Conservation (phyloP, 2,888 invertebrate genomes). For the Thymelicus sylvestris region DNA sequence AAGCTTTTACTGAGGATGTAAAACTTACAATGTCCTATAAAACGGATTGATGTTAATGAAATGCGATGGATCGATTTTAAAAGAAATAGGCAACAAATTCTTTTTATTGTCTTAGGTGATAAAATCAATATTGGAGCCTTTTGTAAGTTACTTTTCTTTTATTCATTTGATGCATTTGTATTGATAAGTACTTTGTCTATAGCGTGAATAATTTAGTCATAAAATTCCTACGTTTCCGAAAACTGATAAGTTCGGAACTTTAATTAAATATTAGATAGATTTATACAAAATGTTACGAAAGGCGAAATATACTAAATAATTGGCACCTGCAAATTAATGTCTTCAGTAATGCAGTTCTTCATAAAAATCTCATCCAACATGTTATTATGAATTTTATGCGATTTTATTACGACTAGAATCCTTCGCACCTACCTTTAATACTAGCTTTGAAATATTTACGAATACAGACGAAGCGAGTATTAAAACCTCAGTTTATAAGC, state of each 20-base stretch:
- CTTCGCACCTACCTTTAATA: conserved; percentile 35
- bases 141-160: neutral
- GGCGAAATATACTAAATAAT: neutral
- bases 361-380: conserved; percentile 1
- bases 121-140: neutral
- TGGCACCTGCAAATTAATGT: neutral
- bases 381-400: neutral
- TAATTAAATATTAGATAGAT: neutral
- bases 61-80: neutral
- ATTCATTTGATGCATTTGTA: neutral
- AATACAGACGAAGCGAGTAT: conserved; percentile 51
- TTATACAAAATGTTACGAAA: neutral
- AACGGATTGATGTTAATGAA: conserved; percentile 3
- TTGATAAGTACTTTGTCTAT: too few relatives aligned
- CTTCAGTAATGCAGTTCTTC: neutral
- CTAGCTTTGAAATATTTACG: conserved; percentile 25
- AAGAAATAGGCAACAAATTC: neutral
- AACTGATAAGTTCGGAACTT: neutral
- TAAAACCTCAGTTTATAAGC: conserved; percentile 67
- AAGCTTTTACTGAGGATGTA: conserved; percentile 27
- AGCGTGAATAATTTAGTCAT: neutral
- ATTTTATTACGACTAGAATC: conserved; percentile 31
- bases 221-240: neutral
- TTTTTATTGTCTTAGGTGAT: neutral
- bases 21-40: conserved; percentile 1